These are phyloP conservation scores for Cottus gobio DNA, from an alignment of 2,113 vertebrate species.

Conservation along the genomic window DNA sequence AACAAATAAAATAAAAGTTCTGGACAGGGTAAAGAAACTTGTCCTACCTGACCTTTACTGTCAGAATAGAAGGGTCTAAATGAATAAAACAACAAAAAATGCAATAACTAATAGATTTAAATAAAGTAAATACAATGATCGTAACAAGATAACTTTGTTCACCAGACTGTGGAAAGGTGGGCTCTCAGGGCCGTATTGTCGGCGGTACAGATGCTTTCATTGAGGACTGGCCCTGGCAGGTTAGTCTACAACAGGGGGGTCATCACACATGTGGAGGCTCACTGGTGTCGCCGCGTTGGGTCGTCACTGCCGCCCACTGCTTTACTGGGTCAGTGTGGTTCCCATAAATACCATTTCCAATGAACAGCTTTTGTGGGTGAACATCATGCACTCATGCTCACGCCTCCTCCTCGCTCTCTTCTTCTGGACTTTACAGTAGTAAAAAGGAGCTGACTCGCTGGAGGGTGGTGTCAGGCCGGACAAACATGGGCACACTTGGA, in stretches of 20 bases:
- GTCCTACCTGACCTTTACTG: neutral
- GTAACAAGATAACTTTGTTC: constrained; percentile 6
- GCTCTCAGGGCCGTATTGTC: constrained; percentile 80
- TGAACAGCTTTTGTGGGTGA: neutral
- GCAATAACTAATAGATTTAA: neutral
- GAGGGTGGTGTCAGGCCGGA: constrained; percentile 82
- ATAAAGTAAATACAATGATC: neutral
- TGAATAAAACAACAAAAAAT: neutral
- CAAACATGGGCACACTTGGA: constrained; percentile 64
- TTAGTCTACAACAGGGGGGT: constrained; percentile 86
- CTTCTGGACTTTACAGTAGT: constrained; percentile 35
- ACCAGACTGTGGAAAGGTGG: constrained; percentile 84
- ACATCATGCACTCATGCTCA: neutral
- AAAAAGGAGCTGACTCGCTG: constrained; percentile 80
- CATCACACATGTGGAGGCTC: constrained; percentile 90
- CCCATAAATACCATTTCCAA: neutral
- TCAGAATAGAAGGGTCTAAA: neutral
- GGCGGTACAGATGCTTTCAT: constrained; percentile 84
- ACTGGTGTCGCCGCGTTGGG: constrained; percentile 85
- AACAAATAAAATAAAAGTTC: neutral
- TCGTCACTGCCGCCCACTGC: constrained; percentile 89
- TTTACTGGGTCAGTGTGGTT: constrained; percentile 75
- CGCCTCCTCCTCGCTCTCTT: neutral
- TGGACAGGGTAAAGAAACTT: neutral
- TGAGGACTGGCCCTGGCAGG: constrained; percentile 92